These are phyloP conservation scores for Chelon auratus DNA, from an alignment of 2,797 vertebrate species.

Conservation along the genomic window DNA sequence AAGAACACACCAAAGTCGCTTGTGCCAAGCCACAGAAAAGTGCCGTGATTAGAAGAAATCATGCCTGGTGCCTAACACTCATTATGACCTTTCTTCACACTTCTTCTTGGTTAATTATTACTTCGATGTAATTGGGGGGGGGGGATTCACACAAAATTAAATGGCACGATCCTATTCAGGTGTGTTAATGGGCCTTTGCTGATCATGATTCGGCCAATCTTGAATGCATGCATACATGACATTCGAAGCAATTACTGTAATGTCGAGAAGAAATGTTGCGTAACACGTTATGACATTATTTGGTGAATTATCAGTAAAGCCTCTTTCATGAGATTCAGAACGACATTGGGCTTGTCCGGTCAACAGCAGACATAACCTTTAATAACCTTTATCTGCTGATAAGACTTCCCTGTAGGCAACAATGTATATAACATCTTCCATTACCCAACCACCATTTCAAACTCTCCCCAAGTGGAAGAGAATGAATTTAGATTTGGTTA, in stretches of 20 bases:
- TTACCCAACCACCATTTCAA: conserved; percentile 5
- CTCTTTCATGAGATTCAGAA: conserved; percentile 14
- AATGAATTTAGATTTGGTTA: background rate
- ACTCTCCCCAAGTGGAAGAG: conserved; percentile 2
- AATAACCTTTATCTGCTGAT: background rate
- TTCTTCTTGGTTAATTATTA: conserved; percentile 43
- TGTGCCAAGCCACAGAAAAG: conserved; percentile 9
- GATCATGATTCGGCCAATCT: conserved; percentile 14
- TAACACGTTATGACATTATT: conserved; percentile 44
- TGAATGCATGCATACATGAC: conserved; percentile 26
- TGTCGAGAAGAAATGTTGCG: conserved; percentile 45
- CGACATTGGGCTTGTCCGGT: conserved; percentile 8
- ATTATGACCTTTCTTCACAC: conserved; percentile 37
- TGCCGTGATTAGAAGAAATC: conserved; percentile 25
- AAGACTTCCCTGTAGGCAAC: background rate
- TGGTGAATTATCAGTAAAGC: conserved; percentile 35
- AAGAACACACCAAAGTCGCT: conserved; percentile 28
- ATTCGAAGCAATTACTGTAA: conserved; percentile 57
- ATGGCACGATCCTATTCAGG: conserved; percentile 34
- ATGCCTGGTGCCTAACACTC: conserved; percentile 4
- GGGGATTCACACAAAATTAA: conserved; percentile 40
- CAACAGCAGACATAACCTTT: too few species aligned
- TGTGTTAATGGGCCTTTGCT: conserved; percentile 30
- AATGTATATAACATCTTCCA: background rate
- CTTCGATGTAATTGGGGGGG: conserved; percentile 49